Base-by-base conservation (phyloP, 2,888 invertebrate species). In the Gastrophysa polygoni region DNA sequence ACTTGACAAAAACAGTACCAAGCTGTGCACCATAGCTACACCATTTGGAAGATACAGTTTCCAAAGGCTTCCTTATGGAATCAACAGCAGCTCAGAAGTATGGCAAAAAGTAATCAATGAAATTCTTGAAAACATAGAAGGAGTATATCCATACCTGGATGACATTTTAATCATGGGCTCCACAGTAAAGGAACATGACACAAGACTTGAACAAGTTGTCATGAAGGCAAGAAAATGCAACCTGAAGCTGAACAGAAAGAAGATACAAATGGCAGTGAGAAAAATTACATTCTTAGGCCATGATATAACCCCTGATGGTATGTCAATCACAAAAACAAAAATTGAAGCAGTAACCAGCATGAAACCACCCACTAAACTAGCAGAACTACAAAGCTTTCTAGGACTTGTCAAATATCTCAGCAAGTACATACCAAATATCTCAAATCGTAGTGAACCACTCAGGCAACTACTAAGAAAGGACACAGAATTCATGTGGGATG, bases 201-300 rank as follows among this genome's bases (percentile, higher is more conserved):
- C n/a, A n/a, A n/a, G n/a, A n/a, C n/a, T n/a, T n/a, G n/a, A n/a
- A n/a, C n/a, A n/a, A n/a, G n/a, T n/a, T n/a, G n/a, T 67, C n/a
- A 48, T 44, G 21, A 66, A 48, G 57, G 62, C 59, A n/a, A 29
- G 24, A 51, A 32, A 63, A 21, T 28, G 28, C 8, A 46, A 48
- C 55, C 24, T 67, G 16, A 66, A 59, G 54, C 64, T 66, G 28
- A 69, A 69, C 17, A 56, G 44, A 24, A 60, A 67, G 16, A 71
- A 71, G 57, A 63, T 59, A 21, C 58, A 63, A 18, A 61, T 64
- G 24, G 58, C 50, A 1, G 38, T 56, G 56, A 44, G 43, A 3
- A 61, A 68, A 28, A 61, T 66, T 8, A 68, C 62, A 29, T 71
- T 65, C 28, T 18, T 71, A 14, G 70, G 69, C n/a, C 64, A 62